A percentile compares a stretch with the other conserved stretches of the same genome.
These are phyloP conservation scores for Urocynchramus pylzowi DNA, from an alignment of 2,113 vertebrate genomes.

Conservation along the genomic window DNA sequence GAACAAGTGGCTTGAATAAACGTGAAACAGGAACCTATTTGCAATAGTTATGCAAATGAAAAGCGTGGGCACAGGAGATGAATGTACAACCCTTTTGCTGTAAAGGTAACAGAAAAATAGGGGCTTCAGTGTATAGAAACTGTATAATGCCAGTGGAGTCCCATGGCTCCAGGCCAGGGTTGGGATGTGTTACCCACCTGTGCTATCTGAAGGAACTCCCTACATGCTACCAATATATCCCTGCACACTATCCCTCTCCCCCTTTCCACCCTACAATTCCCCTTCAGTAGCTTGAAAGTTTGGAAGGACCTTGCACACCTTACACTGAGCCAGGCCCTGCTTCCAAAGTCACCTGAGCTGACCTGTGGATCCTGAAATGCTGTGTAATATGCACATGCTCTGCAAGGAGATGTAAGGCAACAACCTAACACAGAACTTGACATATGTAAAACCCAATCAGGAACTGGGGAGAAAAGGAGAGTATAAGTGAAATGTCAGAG, in stretches of 20 bases:
- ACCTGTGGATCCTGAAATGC: background rate
- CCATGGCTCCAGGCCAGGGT: background rate
- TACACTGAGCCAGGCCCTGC: background rate
- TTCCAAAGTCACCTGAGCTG: background rate
- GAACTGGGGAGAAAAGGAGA: background rate
- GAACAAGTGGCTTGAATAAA: background rate
- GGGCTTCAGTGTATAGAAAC: background rate
- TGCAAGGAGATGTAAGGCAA: background rate
- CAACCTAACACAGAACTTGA: background rate
- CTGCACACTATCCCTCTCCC: background rate
- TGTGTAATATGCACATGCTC: background rate
- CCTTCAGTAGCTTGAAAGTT: background rate
- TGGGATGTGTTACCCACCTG: background rate
- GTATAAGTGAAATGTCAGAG: background rate
- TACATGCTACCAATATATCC: background rate
- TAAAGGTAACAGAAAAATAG: background rate
- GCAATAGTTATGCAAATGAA: background rate
- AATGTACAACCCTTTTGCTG: background rate
- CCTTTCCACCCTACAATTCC: background rate
- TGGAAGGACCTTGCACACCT: background rate
- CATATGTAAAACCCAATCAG: background rate
- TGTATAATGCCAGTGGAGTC: background rate
- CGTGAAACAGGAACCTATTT: background rate
- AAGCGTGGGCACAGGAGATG: background rate
- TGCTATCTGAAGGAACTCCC: background rate